These are phyloP conservation scores for Fissipunctia ypsillon DNA, from an alignment of 2,888 invertebrate genomes.

Conservation along the genomic window DNA sequence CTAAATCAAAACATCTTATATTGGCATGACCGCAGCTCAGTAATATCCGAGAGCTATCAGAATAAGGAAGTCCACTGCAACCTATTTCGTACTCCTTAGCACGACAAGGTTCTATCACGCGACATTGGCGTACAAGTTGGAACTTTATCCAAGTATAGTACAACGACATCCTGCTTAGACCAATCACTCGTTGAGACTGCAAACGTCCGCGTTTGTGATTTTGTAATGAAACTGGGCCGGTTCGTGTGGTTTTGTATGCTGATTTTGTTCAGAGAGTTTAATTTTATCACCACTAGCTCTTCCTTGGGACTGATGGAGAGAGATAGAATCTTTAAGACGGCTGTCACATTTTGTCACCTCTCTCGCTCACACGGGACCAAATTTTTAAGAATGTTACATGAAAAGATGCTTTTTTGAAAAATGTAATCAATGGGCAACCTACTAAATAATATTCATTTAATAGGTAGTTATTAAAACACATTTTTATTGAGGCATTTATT, in stretches of 20 bases:
- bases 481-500: too few relatives aligned
- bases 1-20: slow-evolving; percentile 34
- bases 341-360: too few relatives aligned
- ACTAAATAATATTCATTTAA: too few relatives aligned
- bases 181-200: slow-evolving; percentile 53
- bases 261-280: slow-evolving; percentile 33
- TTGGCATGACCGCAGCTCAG: slow-evolving; percentile 51
- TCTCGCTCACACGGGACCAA: too few relatives aligned
- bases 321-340: background rate
- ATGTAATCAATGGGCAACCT: too few relatives aligned
- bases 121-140: slow-evolving; percentile 49
- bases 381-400: too few relatives aligned
- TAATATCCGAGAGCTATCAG: slow-evolving; percentile 64
- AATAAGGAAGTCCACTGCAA: slow-evolving; percentile 65
- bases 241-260: slow-evolving; percentile 48
- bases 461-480: too few relatives aligned
- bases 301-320: background rate
- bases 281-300: slow-evolving; percentile 20
- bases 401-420: too few relatives aligned
- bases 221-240: slow-evolving; percentile 51
- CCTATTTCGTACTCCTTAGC: slow-evolving; percentile 62
- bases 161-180: slow-evolving; percentile 79
- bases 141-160: slow-evolving; percentile 64
- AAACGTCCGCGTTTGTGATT: slow-evolving; percentile 58
- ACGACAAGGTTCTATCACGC: slow-evolving; percentile 63